A percentile compares a stretch with the other conserved stretches of the same genome.
These are phyloP conservation scores for Hafferia zeledoni DNA, from an alignment of 2,797 vertebrate species.

Conservation along the genomic window DNA sequence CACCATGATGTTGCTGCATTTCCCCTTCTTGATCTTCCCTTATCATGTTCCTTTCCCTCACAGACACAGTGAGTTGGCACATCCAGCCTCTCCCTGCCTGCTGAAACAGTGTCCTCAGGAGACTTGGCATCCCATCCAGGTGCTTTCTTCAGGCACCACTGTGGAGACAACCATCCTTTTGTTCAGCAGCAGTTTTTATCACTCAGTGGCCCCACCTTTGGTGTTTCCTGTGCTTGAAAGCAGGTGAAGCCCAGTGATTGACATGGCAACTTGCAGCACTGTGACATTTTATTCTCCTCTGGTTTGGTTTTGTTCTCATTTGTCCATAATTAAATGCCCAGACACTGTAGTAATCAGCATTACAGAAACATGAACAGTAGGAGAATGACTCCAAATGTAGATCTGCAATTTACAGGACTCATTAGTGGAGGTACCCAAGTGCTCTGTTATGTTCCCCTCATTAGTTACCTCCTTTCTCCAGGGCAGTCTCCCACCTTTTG, in stretches of 20 bases:
- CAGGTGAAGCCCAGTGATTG: not conserved
- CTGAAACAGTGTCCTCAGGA: rapidly evolving
- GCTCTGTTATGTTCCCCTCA: not conserved
- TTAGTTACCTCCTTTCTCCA: not conserved
- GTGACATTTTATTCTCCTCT: not conserved
- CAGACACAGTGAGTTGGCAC: not conserved
- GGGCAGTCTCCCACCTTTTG: not conserved
- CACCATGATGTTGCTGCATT: rapidly evolving
- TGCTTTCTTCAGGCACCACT: not conserved
- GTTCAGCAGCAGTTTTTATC: not conserved
- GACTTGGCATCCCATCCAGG: rapidly evolving
- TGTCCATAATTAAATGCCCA: not conserved
- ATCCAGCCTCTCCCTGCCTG: not conserved
- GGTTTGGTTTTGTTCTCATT: not conserved
- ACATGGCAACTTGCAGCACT: not conserved
- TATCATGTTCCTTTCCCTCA: rapidly evolving
- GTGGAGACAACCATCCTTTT: not conserved
- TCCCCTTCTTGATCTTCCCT: not conserved
- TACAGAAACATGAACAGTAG: not conserved
- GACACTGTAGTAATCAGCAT: not conserved
- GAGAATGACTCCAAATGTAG: not conserved
- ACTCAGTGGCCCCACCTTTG: not conserved
- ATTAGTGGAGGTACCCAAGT: not conserved
- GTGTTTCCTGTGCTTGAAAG: not conserved
- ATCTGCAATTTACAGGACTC: not conserved